Evolutionary conservation across 30 jellyfish, hydroid and myxozoan genomes (phyloP).

Genomic region (Aurelia aurita): DNA sequence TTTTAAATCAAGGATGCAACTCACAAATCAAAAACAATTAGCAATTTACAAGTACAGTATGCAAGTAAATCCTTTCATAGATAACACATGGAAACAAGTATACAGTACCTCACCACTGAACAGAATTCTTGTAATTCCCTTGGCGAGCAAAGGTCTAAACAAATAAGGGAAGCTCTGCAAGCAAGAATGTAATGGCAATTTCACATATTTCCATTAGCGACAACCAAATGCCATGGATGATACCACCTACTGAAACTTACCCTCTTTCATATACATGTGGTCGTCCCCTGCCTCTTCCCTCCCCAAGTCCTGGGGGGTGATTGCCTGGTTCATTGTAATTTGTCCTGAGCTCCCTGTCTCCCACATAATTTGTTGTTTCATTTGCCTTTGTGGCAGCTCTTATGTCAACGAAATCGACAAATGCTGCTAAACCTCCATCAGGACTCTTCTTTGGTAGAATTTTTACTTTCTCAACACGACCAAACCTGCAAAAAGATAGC

Average conservation of each 20-base stretch:
- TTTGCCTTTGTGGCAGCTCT: conserved; percentile 99
- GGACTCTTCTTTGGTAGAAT: conserved; percentile 96
- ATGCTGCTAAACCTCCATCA: conserved; percentile 99
- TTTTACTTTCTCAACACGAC: conserved; percentile 98
- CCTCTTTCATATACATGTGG: conserved; percentile 91
- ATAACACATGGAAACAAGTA: too few species aligned
- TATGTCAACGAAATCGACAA: conserved; percentile 98
- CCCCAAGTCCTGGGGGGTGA: conserved; percentile 69
- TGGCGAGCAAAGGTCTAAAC: too few species aligned
- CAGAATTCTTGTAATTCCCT: too few species aligned
- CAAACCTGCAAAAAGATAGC: conserved; percentile 72
- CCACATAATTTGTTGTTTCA: conserved; percentile 93
- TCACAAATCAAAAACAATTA: too few species aligned
- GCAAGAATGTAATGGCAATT: too few species aligned
- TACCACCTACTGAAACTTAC: conserved; percentile 70
- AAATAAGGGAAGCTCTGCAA: too few species aligned
- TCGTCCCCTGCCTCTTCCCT: conserved; percentile 88
- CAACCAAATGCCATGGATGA: background rate
- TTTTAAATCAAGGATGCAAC: too few species aligned
- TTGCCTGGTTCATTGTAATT: conserved; percentile 98
- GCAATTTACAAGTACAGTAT: too few species aligned
- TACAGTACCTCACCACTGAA: too few species aligned
- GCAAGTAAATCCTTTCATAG: too few species aligned
- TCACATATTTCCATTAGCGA: too few species aligned
- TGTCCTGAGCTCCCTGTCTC: conserved; percentile 96